Base-by-base conservation (phyloP, 1,140 invertebrate genomes). In the Bombus pyrosoma region DNA sequence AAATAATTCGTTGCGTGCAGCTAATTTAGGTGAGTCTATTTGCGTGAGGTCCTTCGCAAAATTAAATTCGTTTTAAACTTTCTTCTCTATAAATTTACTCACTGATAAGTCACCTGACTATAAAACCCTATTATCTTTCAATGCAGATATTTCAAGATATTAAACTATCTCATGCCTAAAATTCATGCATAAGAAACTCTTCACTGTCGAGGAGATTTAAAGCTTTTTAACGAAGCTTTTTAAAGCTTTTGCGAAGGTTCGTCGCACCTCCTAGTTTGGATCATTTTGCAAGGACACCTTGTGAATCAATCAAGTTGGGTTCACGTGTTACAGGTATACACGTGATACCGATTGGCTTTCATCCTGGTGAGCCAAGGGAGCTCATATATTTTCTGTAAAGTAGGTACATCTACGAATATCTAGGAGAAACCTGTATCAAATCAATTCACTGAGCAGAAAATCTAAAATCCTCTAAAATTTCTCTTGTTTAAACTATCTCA, bases 21-120 rank as follows among this genome's bases (percentile, higher is more conserved):
- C 87, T 89, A 87, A 89, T 86, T 89, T 47, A 43, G 81, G 73
- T 79, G 76, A 75, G 32, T 90, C 87, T 90, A 90, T 90, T 89
- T 90, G 68, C 59, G 68, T 66, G 73, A 25, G 32, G 28, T 64
- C 43, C 43, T 47, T 32, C 43, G 71, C 34, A 76, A 86, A 82
- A 77, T 77, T 47, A 25, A 41, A 37, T 83, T 18, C 32, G 41
- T 71, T 81, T 85, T 37, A 47, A 78, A 69, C 74, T 25, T 53
- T 77, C 64, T 47, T 39, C 15, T n/a, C 28, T 62, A 32, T 64
- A 72, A 41, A 47, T 47, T 62, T 53, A 22, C 53, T 22, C 32
- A 13, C 64, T 85, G 41, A 64, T 32, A 66, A 39, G 3, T 15
- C 13, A 32, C 22, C 3, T 32, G 22, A 32, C 22, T 10, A 37